Conservation (phyloP, 2,797 vertebrate genomes). For the Brachyalestes nurse region DNA sequence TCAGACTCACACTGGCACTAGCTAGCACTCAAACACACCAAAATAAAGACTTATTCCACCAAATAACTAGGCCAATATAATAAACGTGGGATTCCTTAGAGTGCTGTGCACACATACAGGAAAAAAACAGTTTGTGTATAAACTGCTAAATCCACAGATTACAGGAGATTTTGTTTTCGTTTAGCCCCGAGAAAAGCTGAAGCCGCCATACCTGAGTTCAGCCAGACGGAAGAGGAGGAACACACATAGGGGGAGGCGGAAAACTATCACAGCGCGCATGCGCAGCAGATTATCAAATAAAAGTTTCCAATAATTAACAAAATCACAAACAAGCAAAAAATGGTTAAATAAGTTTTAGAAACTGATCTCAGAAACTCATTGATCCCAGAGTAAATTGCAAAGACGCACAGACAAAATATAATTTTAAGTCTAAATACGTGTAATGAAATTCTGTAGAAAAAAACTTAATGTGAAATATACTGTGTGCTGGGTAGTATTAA, state of each 20-base stretch:
- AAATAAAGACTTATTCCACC: too few relatives aligned
- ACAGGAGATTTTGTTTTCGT: constrained; percentile 63
- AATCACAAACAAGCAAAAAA: too few relatives aligned
- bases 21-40: background rate
- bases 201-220: constrained; percentile 77
- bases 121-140: fast-evolving
- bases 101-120: fast-evolving
- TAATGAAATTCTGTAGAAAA: too few relatives aligned
- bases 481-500: too few relatives aligned
- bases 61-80: constrained; percentile 4
- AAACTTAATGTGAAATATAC: too few relatives aligned
- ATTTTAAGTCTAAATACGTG: too few relatives aligned
- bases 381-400: too few relatives aligned
- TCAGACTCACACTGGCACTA: background rate
- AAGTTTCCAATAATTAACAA: too few relatives aligned
- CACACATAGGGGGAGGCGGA: constrained; percentile 49
- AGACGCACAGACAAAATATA: too few relatives aligned
- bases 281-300: too few relatives aligned
- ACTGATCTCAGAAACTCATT: too few relatives aligned
- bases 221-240: constrained; percentile 82
- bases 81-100: background rate
- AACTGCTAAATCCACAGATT: constrained; percentile 63
- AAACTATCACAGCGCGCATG: constrained; percentile 44
- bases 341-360: too few relatives aligned
- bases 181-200: constrained; percentile 38